phyloP scores from a whole-genome alignment of 1,140 invertebrate species.

The Lordiphosa mommai region DNA sequence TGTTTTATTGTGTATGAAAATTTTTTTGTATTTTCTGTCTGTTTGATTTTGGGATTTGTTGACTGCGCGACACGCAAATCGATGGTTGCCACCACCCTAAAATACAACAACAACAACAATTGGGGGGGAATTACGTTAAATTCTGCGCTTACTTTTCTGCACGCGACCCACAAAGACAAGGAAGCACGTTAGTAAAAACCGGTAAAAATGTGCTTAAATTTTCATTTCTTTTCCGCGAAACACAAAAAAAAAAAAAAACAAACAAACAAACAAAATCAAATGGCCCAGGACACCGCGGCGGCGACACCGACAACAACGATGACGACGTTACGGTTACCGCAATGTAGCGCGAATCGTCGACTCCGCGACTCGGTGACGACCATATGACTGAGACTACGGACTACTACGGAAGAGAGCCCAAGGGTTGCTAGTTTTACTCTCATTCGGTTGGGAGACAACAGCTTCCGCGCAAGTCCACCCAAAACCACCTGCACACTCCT shows the following conservation, averaged over 20 bases:
- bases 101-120: constrained; percentile 18
- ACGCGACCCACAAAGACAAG: constrained; percentile 52
- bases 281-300: constrained; percentile 36
- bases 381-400: constrained; percentile 41
- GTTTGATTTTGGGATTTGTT: constrained; percentile 35
- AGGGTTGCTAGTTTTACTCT: constrained; percentile 12
- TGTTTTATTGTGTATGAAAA: constrained; percentile 39
- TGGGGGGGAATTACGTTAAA: constrained; percentile 41
- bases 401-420: background rate
- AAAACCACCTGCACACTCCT: constrained; percentile 2
- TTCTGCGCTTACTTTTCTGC: constrained; percentile 66
- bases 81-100: constrained; percentile 64
- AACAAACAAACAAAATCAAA: constrained; percentile 8
- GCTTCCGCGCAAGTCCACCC: constrained; percentile 71
- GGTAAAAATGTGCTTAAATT: constrained; percentile 43
- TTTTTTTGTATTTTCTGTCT: constrained; percentile 7
- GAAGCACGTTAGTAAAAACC: background rate
- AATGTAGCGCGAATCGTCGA: constrained; percentile 21
- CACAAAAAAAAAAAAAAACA: constrained; percentile 1
- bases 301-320: too few species aligned
- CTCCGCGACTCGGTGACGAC: constrained; percentile 42
- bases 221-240: constrained; percentile 25
- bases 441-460: constrained; percentile 9
- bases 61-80: constrained; percentile 68
- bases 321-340: constrained; percentile 6